Percentiles rank a stretch among this genome's conserved stretches.
Conservation (phyloP, 2,888 invertebrate genomes). For the Sarcophaga variegata region DNA sequence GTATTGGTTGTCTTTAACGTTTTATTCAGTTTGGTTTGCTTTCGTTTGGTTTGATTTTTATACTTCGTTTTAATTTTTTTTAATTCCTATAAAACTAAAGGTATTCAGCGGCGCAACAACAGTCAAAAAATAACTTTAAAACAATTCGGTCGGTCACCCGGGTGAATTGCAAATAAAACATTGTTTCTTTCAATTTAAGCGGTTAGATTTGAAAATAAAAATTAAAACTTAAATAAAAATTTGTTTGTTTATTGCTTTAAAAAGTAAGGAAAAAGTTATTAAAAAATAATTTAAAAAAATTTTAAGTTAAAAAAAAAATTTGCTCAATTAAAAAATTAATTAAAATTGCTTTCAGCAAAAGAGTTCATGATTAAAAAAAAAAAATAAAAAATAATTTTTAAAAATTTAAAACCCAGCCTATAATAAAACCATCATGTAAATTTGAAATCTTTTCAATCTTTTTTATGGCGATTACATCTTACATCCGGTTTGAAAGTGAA, state of each 20-base stretch:
- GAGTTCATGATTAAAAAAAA: conserved; percentile 3
- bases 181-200: background rate
- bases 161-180: background rate
- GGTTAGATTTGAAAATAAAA: conserved; percentile 23
- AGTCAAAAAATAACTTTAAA: conserved; percentile 61
- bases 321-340: background rate
- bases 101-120: conserved; percentile 59
- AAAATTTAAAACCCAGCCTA: background rate
- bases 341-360: background rate
- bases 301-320: background rate
- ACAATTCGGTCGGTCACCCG: conserved; percentile 60
- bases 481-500: background rate
- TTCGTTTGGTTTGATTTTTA: conserved; percentile 10
- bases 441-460: no score
- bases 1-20: conserved; percentile 22
- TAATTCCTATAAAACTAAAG: conserved; percentile 66
- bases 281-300: conserved; percentile 26
- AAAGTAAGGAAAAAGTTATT: conserved; percentile 44
- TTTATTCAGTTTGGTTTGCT: conserved; percentile 36
- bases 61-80: conserved; percentile 5
- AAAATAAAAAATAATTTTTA: background rate
- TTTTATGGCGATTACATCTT: background rate
- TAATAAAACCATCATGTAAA: background rate
- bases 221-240: background rate
- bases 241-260: background rate